Base-by-base conservation (phyloP, 1,140 invertebrate species). In the Lineus longissimus region DNA sequence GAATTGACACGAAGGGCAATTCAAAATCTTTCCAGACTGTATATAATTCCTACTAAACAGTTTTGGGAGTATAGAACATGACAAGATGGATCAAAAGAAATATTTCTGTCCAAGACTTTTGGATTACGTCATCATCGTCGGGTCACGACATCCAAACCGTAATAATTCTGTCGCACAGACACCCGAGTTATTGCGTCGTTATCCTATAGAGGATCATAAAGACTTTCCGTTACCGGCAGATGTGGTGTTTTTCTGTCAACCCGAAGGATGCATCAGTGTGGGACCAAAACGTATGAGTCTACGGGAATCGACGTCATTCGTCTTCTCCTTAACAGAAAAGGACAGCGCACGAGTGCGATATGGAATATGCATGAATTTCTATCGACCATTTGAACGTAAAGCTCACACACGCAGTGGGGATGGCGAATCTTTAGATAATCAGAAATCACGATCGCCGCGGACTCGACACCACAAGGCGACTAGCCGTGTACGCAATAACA, bases 221-320 rank as follows among this genome's bases (percentile, higher is more conserved):
- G 97, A 99, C 82, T 99, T 99, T 83, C 90, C 93, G 0, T 83
- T 99, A 65, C 95, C 97, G 0, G 83, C 95, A 72, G 97, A 99
- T 83, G 96, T 99, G 87, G 95, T 98, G 7, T 97, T 96, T 77
- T 99, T 99, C 83, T 99, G 97, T 79, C 97, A 99, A 82, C 97
- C 97, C 0, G 97, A 99, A 84, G 97, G 97, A 55, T 98, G 96
- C 76, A 76, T 92, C 61, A 94, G 89, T 68, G 90, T 94, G 51
- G 94, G 93, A 27, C 92, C 91, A 2, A 88, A 91, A 75, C 86
- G 91, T 66, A 76, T 80, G 71, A 79, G 75, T 63, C 67, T 79
- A 0, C 84, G 94, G 59, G 94, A 98, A 80, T 90, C 93, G 29
- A 93, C 91, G 36, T 97, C 95, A 23, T 99, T 99, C 84, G 95